Evolutionary conservation across 23 tunicate genomes (phyloP), one percentile per base, ranked within the genome.

Genomic region (Phallusia fumigata): DNA sequence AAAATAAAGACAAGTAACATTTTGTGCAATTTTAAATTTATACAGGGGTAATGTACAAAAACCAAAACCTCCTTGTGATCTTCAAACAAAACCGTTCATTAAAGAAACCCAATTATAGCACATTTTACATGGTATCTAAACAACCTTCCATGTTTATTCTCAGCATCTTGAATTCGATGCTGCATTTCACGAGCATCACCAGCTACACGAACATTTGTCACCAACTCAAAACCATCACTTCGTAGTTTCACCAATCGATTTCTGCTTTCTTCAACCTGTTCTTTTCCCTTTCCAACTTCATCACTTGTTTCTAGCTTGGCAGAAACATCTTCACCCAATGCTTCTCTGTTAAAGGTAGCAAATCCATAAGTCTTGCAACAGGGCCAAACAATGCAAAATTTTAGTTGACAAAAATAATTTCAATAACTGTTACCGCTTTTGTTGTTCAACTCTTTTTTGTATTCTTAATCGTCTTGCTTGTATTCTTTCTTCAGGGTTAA

Each of bases 161-260:
- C 96, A 36, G 84, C 88, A 50, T 88, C 99, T 35, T 87, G 83
- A 6, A 87, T 21, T 69, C 95, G 77, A 28, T 88, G 88, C 44
- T 85, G 98, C 85, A 95, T 86, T 76, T 96, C 97, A 53, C 99
- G 81, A n/a, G 99, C 99, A 78, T 90, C 90, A 33, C 96, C 88
- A 49, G 96, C 99, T 34, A 91, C 83, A 31, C 82, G 65, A 24
- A 96, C 99, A 64, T 91, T 96, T 26, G 99, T 90, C 19, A 96
- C 99, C 79, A 96, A 88, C 79, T 91, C 96, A 65, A 84, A 78
- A 18, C 99, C 99, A 72, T 88, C 99, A 31, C 79, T 74, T 49
- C 86, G 72, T 32, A 96, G 89, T 64, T 90, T 91, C 64, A 58
- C 75, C 51, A 96, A 65, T 0, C 99, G 82, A 13, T 82, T 85